phyloP scores from a whole-genome alignment of 92 coral and sea anemone species.

The Hydrozoanthus gracilis region DNA sequence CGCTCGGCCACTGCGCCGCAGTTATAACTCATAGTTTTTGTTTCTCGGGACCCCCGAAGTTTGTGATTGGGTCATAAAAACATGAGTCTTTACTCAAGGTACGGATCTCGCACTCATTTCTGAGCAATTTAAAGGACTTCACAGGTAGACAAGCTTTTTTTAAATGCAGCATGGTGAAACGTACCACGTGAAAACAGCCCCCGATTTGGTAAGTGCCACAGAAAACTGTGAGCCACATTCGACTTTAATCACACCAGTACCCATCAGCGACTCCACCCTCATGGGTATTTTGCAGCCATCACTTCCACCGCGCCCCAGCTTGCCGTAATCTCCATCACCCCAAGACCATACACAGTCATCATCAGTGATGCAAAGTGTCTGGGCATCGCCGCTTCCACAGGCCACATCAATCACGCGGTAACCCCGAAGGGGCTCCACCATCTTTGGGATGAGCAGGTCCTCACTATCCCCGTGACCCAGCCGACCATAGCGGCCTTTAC shows the following conservation, averaged over 20 bases:
- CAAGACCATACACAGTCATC: conserved; percentile 98
- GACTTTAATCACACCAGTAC: conserved; percentile 87
- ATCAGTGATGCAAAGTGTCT: conserved; percentile 96
- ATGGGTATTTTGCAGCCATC: conserved; percentile 98
- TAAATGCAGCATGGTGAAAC: conserved; percentile 32
- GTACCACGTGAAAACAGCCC: conserved; percentile 96
- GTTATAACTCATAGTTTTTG: too few species aligned
- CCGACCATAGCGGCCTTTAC: conserved; percentile 96
- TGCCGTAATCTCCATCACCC: conserved; percentile 99
- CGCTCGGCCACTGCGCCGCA: too few species aligned
- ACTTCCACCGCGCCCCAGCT: conserved; percentile 99
- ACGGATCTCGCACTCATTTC: too few species aligned
- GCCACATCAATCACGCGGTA: conserved; percentile 94
- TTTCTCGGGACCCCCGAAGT: too few species aligned
- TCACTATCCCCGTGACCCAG: conserved; percentile 98
- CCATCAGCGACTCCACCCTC: conserved; percentile 84
- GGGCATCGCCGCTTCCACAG: conserved; percentile 99
- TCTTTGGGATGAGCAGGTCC: conserved; percentile 87
- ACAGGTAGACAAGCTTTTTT: too few species aligned
- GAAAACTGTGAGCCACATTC: conserved; percentile 99
- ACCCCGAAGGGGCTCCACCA: conserved; percentile 93
- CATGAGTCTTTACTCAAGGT: too few species aligned
- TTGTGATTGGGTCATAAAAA: too few species aligned
- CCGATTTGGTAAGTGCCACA: conserved; percentile 95
- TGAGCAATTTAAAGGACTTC: too few species aligned